Base-by-base conservation (phyloP, 2,888 invertebrate species). In the Spilosoma lubricipeda region DNA sequence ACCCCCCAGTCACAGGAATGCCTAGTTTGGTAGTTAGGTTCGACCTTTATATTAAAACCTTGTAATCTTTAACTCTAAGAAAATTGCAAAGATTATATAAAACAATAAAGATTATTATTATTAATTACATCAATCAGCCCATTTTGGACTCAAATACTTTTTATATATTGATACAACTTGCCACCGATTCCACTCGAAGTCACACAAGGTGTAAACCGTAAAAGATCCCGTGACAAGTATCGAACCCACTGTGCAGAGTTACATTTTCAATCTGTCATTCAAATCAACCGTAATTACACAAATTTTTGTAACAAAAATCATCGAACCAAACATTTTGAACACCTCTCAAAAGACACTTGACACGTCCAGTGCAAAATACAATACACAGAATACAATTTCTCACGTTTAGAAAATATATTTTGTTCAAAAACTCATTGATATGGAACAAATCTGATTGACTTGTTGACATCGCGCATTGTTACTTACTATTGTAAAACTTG, bases 371-470 rank as follows among this genome's bases (percentile, higher is more conserved):
- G 74, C 73, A 27, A 71, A 65, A 73, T 68, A 72, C 48, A 74
- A 70, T 72, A 69, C 71, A n/a, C n/a, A 56, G 9, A 75, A 77
- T 73, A 52, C 56, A 70, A 33, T 80, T 86, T 85, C 87, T 84
- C 87, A 88, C 82, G 83, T 76, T 80, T 76, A 33, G 77, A 82
- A 80, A 72, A 71, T 67, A 56, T 73, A 75, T 77, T 71, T 79
- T 76, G 73, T 82, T 78, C 75, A 80, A 71, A 80, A 79, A 79
- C 66, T 63, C 84, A 83, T 39, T 76, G 82, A 79, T 70, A 82
- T 82, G 85, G 83, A 88, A 87, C 86, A 86, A 63, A 88, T 87
- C 85, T 74, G 79, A 83, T 78, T 87, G 88, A 88, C 88, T 90
- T 85, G 83, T 82, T 89, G 88, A 89, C 89, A 88, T 84, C 79